Conservation (phyloP, 2,888 invertebrate species). For the Lithodes maja region DNA sequence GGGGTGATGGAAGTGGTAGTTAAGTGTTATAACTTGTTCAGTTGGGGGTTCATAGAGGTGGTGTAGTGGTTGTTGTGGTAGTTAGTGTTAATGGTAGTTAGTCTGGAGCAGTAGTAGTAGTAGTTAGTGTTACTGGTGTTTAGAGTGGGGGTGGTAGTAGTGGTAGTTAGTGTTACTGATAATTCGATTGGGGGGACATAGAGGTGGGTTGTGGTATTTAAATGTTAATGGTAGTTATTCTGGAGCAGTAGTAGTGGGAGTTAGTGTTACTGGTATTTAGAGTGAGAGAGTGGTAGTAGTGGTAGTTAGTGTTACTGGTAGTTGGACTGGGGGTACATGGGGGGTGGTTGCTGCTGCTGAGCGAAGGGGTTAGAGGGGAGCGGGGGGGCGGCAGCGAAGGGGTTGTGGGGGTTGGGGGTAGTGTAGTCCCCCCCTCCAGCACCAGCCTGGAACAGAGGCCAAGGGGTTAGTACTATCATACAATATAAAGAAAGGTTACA, state of each 20-base stretch:
- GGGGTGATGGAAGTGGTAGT: neutral
- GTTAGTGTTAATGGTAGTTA: neutral
- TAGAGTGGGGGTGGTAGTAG: neutral
- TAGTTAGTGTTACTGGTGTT: neutral
- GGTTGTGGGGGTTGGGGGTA: slow-evolving; percentile 50
- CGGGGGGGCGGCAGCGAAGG: slow-evolving; percentile 34
- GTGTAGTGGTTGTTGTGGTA: neutral
- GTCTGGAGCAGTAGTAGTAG: neutral
- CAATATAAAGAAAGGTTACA: too few relatives aligned
- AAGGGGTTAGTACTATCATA: too few relatives aligned
- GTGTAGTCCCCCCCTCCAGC: neutral
- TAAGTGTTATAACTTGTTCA: neutral
- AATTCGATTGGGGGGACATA: neutral
- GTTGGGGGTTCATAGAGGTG: neutral
- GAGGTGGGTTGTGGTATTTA: neutral
- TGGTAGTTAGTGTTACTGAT: neutral
- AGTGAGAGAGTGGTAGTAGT: neutral
- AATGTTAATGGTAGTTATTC: neutral
- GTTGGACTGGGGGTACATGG: slow-evolving; percentile 27
- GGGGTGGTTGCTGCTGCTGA: slow-evolving; percentile 26
- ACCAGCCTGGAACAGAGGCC: neutral
- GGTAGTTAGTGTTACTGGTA: slow-evolving; percentile 13
- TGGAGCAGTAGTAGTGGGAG: neutral
- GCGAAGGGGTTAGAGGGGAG: slow-evolving; percentile 52
- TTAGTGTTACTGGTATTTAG: neutral